Conservation (phyloP, 2,113 vertebrate genomes). For the Formicarius rufipectus region DNA sequence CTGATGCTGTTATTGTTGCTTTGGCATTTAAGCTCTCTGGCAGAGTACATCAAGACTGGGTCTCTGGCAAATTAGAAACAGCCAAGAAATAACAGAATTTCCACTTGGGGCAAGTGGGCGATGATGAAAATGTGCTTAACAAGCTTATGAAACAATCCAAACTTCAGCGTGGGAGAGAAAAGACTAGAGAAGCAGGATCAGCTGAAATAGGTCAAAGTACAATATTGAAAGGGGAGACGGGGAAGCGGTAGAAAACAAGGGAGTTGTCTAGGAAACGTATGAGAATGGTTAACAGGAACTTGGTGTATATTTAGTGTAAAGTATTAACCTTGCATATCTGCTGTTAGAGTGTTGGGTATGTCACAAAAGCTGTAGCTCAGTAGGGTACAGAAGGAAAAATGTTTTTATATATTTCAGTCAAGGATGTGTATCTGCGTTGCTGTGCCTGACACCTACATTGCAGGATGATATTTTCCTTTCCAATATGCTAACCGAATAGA, state of each 20-base stretch:
- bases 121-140: background rate
- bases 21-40: background rate
- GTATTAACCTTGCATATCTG: background rate
- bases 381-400: background rate
- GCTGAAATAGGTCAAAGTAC: slow-evolving; percentile 20
- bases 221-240: background rate
- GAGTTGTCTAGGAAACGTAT: background rate
- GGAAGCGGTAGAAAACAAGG: slow-evolving; percentile 3
- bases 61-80: background rate
- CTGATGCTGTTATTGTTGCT: background rate
- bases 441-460: background rate
- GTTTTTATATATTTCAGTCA: background rate
- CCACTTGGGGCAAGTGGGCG: background rate
- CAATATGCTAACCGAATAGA: background rate
- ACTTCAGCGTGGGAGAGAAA: background rate
- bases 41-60: background rate
- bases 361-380: background rate
- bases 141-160: slow-evolving; percentile 9
- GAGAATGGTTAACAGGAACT: background rate
- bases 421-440: background rate
- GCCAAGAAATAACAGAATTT: background rate
- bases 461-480: background rate
- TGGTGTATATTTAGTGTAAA: background rate
- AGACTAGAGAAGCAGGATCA: background rate
- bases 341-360: background rate